Conservation (phyloP, 2,797 vertebrate species). For the Glossophaga mutica region DNA sequence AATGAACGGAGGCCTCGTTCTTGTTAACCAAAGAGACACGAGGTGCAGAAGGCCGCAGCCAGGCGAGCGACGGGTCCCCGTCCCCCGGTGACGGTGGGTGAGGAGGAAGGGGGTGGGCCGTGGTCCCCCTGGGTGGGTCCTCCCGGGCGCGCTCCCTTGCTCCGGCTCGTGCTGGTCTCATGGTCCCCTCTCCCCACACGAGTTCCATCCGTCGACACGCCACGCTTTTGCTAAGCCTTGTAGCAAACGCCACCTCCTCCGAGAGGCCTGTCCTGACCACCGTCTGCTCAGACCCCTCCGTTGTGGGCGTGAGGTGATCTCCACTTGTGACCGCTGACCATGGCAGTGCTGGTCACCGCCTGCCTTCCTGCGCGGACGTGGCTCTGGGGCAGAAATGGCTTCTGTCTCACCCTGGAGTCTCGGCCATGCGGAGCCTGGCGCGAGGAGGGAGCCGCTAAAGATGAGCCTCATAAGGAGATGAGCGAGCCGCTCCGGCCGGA, state of each 20-base stretch:
- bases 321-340: fast-evolving
- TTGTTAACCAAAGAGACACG: background rate
- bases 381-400: background rate
- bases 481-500: background rate
- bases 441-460: fast-evolving
- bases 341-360: fast-evolving
- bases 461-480: background rate
- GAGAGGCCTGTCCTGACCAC: fast-evolving
- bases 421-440: background rate
- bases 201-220: fast-evolving
- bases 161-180: background rate
- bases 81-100: fast-evolving
- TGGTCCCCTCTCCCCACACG: background rate
- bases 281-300: fast-evolving
- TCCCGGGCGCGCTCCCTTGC: fast-evolving
- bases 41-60: background rate
- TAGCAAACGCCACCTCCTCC: background rate
- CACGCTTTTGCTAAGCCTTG: background rate
- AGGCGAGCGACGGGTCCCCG: fast-evolving
- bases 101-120: fast-evolving
- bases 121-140: fast-evolving
- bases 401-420: background rate
- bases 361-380: background rate
- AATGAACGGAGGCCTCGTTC: background rate
- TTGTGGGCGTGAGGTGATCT: no score